These are phyloP conservation scores for Macrochelys suwanniensis DNA, from an alignment of 2,797 vertebrate species.

Conservation along the genomic window DNA sequence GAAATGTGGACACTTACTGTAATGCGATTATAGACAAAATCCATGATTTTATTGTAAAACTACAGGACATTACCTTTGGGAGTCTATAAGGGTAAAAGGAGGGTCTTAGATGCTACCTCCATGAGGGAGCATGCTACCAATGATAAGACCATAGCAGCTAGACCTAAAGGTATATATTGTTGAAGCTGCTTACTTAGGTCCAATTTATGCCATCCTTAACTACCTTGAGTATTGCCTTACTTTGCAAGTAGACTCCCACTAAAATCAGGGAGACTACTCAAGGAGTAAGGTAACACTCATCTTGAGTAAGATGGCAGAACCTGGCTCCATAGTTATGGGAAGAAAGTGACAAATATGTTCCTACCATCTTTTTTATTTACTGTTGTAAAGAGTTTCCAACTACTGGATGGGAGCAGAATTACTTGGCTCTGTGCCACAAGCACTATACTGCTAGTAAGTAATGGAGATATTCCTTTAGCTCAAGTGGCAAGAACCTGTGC, in stretches of 20 bases:
- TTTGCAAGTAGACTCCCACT: background rate
- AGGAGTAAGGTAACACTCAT: background rate
- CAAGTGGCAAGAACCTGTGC: background rate
- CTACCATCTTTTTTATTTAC: background rate
- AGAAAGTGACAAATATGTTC: conserved; percentile 1
- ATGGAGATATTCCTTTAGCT: background rate
- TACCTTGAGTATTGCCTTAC: background rate
- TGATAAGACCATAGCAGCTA: background rate
- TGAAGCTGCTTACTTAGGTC: background rate
- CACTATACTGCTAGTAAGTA: background rate
- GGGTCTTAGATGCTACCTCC: background rate
- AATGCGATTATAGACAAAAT: fast-evolving
- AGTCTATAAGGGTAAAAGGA: background rate
- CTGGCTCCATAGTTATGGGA: background rate
- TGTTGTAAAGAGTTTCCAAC: background rate
- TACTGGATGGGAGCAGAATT: background rate
- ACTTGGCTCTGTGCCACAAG: background rate
- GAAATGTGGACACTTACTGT: background rate
- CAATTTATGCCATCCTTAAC: background rate
- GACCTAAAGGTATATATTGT: background rate
- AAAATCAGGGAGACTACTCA: background rate
- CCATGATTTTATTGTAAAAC: background rate
- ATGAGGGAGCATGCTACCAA: background rate
- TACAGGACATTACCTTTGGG: fast-evolving
- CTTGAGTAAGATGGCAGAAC: background rate